Evolutionary conservation across 1,140 invertebrate genomes (phyloP), one percentile per base, ranked within the genome.

Genomic region (Drosophila pruinosa): DNA sequence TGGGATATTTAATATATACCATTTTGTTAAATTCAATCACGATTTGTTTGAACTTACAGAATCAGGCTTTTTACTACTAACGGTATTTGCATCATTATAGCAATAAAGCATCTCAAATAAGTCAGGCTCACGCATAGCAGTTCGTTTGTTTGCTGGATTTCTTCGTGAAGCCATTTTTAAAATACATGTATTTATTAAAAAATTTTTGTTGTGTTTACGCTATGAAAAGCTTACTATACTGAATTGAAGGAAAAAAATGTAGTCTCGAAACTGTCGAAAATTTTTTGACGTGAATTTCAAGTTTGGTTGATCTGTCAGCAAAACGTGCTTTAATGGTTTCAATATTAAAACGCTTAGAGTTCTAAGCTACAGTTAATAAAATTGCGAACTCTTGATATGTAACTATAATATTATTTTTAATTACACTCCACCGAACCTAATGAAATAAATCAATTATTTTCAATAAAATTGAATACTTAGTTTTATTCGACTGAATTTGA

Each of bases 401-500:
- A 4, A 34, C 12, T 31, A 10, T 31, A 7, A 39, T 39, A 17
- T 4, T 4, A 19, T 22, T 47, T 22, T 14, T 17, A 12, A 64
- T 14, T n/a, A 43, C 45, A 56, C 52, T 47, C n/a, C 26, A 47
- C 52, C 39, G 8, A 39, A 3, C 1, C 7, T 21, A 21, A 15
- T 4, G 2, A 28, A 39, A 19, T 7, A 47, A 6, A 10, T 38
- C 3, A 6, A 19, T 31, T 4, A n/a, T 48, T 17, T 15, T 8
- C 7, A 28, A 28, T n/a, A 47, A 70, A 48, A 64, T 64, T 17
- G 22, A 64, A 39, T 77, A 77, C 56, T 56, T 68, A 43, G 52
- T 39, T 80, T 82, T 81, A 81, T 81, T 81, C 45, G 28, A 53
- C 12, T 68, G 72, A 80, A 80, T 75, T 62, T 57, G n/a, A n/a